A percentile compares a stretch with the other conserved stretches of the same genome.
phyloP scores from a whole-genome alignment of 2,888 invertebrate genomes.

The Drosophila mimica region DNA sequence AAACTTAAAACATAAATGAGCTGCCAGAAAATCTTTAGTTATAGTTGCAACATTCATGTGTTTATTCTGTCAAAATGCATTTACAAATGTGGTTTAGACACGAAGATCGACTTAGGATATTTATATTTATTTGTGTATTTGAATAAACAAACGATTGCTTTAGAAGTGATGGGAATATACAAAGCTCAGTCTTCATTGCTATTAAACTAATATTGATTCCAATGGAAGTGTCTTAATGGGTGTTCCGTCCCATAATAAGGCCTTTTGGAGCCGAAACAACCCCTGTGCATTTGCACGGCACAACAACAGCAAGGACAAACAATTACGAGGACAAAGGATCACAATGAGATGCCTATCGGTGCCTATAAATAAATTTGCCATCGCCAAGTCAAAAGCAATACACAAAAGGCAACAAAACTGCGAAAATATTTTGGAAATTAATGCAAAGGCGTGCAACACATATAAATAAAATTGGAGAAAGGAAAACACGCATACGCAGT shows the following conservation, averaged over 20 bases:
- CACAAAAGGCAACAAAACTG: slow-evolving; percentile 34
- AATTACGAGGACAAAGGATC: slow-evolving; percentile 47
- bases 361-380: slow-evolving; percentile 66
- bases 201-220: slow-evolving; percentile 21
- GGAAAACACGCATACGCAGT: slow-evolving; percentile 57
- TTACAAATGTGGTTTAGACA: not conserved
- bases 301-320: slow-evolving; percentile 36
- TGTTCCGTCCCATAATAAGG: slow-evolving; percentile 1
- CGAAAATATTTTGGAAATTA: slow-evolving; percentile 62
- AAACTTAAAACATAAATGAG: not conserved
- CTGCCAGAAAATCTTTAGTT: not conserved
- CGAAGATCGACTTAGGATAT: not conserved
- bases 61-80: not conserved
- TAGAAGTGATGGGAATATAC: not conserved
- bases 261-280: slow-evolving; percentile 16
- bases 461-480: slow-evolving; percentile 16
- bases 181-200: slow-evolving; percentile 1
- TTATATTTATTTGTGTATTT: not conserved
- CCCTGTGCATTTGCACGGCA: slow-evolving; percentile 33
- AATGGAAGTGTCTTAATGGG: slow-evolving; percentile 14
- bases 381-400: slow-evolving; percentile 52
- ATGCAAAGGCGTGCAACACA: slow-evolving; percentile 48
- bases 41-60: not conserved
- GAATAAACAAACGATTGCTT: slow-evolving; percentile 10
- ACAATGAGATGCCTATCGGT: slow-evolving; percentile 62